Conservation (phyloP, 2,888 invertebrate species). For the Apodemia duryi region DNA sequence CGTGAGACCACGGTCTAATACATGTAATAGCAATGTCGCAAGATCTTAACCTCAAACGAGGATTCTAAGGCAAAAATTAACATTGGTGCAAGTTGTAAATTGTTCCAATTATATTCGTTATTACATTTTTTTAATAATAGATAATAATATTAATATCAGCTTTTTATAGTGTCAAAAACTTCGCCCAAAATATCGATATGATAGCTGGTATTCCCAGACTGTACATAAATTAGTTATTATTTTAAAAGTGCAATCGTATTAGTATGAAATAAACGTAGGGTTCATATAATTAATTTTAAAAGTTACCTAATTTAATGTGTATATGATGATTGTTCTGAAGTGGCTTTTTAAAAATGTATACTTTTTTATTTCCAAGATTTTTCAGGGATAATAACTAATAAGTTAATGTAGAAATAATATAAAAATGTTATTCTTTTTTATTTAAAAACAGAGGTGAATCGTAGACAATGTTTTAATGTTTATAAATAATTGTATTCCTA, state of each 20-base stretch:
- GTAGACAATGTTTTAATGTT: neutral
- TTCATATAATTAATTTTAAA: conserved; percentile 27
- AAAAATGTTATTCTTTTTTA: no score
- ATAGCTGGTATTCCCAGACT: conserved; percentile 24
- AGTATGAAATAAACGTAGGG: conserved; percentile 41
- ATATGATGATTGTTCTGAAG: conserved; percentile 2
- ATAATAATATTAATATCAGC: neutral
- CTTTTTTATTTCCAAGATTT: neutral
- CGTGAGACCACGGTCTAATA: no score
- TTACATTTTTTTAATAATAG: conserved; percentile 6
- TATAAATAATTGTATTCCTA: neutral
- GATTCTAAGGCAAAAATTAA: neutral
- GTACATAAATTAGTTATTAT: conserved; percentile 52
- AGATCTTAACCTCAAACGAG: no score
- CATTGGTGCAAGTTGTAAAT: neutral
- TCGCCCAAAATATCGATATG: conserved; percentile 4
- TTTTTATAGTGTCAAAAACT: conserved; percentile 11
- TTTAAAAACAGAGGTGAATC: no score
- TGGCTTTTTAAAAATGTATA: neutral
- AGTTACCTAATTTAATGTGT: conserved; percentile 6
- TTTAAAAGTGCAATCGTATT: conserved; percentile 68
- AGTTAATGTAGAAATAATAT: no score
- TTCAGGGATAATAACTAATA: neutral
- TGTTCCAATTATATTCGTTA: neutral
- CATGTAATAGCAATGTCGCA: no score